Base-by-base conservation (phyloP, 2,113 vertebrate genomes). In the Nothobranchius furzeri region DNA sequence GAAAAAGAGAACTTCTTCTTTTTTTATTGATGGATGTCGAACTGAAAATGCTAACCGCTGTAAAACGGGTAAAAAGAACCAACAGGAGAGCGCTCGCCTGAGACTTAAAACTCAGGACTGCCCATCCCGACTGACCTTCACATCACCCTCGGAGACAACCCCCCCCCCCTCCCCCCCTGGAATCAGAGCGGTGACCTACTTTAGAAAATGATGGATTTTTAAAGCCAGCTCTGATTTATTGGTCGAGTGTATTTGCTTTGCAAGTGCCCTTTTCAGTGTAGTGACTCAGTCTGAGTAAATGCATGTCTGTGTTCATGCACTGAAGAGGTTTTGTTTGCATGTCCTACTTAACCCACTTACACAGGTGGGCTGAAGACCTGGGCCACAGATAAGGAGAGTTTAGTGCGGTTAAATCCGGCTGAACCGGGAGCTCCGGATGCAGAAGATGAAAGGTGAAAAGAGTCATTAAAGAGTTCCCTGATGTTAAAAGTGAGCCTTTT, bases 101-200 rank as follows among this genome's bases (percentile, higher is more conserved):
- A 79, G 70, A 70, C 60, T 47, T 15, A 43, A 54, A 68, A 17
- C 12, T 43, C 12, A 12, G 15, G 43, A n/a, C 63, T 73, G 45
- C 76, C 70, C 14, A 9, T 84, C 75, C 63, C 72, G 50, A 35
- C n/a, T 82, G 86, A 86, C 88, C 88, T 88, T 81, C 78, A 72
- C 73, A 67, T 74, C 60, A 67, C 10, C 14, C 42, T 6, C 7
- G 51, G 42, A 40, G 57, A 51, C 51, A 59, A 30, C 60, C 68
- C 76, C n/a, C 63, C 30, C 81, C n/a, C n/a, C n/a, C n/a, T n/a
- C n/a, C n/a, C n/a, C n/a, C n/a, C n/a, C n/a, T n/a, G n/a, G 2
- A 2, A 83, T 91, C 91, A 86, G 85, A 91, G 84, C 75, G 84
- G 69, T 91, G 92, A 92, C 92, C 91, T 82, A 93, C 79, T 93